Conservation (phyloP, 2,797 vertebrate genomes). For the Enteromius unitaeniatus region DNA sequence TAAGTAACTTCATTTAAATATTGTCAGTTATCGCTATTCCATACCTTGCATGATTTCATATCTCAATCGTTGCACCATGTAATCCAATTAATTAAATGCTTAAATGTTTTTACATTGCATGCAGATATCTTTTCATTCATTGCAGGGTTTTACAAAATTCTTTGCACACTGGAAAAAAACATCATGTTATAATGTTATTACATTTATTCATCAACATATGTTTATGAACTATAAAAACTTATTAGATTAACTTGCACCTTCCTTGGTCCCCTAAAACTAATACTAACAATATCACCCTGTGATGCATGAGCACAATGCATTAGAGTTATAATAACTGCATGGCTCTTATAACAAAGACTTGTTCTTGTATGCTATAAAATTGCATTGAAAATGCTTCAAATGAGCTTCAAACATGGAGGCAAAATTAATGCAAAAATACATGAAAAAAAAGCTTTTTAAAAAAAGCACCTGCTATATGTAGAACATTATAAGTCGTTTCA, state of each 20-base stretch:
- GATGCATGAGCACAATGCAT: neutral
- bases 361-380: neutral
- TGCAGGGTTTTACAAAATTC: neutral
- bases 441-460: neutral
- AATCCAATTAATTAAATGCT: neutral
- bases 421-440: neutral
- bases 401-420: neutral
- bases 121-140: neutral
- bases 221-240: neutral
- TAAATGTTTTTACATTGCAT: neutral
- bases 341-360: neutral
- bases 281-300: neutral
- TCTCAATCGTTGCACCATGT: neutral
- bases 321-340: neutral
- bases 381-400: neutral
- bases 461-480: neutral
- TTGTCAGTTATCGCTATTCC: neutral
- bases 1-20: neutral
- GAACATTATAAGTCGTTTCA: neutral
- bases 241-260: neutral
- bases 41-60: neutral
- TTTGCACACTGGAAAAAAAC: neutral
- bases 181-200: neutral
- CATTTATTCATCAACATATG: neutral
- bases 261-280: neutral